phyloP scores from a whole-genome alignment of 1,140 invertebrate genomes.

The Trichonephila clavipes region DNA sequence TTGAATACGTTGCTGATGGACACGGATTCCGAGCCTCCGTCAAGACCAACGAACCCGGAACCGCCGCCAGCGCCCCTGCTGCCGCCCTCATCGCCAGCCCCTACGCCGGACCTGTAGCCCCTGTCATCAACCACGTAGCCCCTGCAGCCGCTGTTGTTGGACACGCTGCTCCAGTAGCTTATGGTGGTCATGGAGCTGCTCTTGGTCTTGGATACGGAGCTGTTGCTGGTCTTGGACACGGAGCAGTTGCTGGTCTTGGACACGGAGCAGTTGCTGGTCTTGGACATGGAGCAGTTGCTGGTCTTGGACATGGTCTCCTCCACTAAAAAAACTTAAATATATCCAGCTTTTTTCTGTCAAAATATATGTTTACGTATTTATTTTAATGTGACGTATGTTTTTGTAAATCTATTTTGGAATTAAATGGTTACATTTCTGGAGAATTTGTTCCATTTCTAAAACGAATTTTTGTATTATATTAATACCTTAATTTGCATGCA shows the following conservation, averaged over 20 bases:
- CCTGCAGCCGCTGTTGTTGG: conserved; percentile 36
- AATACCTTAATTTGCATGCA: no score
- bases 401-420: neutral
- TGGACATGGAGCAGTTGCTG: neutral
- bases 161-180: neutral
- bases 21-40: conserved; percentile 69
- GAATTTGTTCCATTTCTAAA: neutral
- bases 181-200: neutral
- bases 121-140: conserved; percentile 30
- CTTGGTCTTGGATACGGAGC: no score
- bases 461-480: no score
- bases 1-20: conserved; percentile 76
- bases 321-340: neutral
- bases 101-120: conserved; percentile 50
- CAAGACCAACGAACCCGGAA: conserved; percentile 67
- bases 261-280: neutral
- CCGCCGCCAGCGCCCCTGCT: conserved; percentile 50
- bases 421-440: neutral
- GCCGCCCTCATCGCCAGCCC: conserved; percentile 37
- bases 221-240: neutral
- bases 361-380: neutral
- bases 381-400: neutral
- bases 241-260: neutral
- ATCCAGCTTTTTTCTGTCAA: neutral
- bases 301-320: neutral